phyloP scores from a whole-genome alignment of 2,888 invertebrate genomes.

The Lucinisca nassula region DNA sequence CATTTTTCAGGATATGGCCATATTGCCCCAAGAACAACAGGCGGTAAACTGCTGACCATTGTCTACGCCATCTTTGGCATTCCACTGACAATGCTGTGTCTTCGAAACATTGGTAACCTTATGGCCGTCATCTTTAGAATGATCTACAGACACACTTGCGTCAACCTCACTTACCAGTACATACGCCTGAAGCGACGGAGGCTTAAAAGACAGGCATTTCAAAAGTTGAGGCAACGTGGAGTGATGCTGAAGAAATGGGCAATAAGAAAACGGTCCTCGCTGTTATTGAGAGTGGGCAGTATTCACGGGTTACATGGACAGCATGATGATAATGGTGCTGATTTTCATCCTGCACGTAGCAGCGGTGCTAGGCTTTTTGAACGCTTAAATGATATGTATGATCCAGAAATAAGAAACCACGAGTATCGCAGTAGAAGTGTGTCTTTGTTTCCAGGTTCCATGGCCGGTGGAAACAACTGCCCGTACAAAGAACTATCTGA shows the following conservation, averaged over 20 bases:
- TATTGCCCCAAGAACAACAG: conserved; percentile 95
- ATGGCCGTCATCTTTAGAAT: conserved; percentile 97
- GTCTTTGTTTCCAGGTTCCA: neutral
- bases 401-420: neutral
- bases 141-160: conserved; percentile 89
- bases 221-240: conserved; percentile 19
- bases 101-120: conserved; percentile 98
- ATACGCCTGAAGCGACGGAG: conserved; percentile 56
- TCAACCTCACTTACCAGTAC: conserved; percentile 66
- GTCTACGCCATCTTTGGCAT: conserved; percentile 98
- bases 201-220: conserved; percentile 36
- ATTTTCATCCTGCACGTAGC: neutral
- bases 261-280: conserved; percentile 35
- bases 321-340: neutral
- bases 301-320: neutral
- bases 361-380: neutral
- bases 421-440: neutral
- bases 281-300: neutral
- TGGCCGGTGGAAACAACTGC: neutral
- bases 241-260: conserved; percentile 51
- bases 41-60: conserved; percentile 96
- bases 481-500: neutral
- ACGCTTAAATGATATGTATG: neutral
- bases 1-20: conserved; percentile 98
- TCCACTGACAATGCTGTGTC: conserved; percentile 96